These are phyloP conservation scores for Chascanopsetta lugubris DNA, from an alignment of 2,113 vertebrate species.

Conservation along the genomic window DNA sequence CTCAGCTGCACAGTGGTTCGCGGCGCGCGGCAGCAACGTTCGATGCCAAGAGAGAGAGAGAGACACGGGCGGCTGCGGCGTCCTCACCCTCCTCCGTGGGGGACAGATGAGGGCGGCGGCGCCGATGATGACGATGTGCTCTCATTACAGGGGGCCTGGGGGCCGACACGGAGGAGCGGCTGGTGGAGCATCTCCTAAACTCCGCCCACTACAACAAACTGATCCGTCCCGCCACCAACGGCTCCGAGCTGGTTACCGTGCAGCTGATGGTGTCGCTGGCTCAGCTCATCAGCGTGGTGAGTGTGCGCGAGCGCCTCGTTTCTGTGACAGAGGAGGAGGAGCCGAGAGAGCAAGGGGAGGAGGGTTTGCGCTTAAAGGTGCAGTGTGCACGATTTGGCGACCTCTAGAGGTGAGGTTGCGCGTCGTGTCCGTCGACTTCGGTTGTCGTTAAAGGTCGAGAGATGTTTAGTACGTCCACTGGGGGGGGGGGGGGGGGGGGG, in stretches of 20 bases:
- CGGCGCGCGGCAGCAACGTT: no score
- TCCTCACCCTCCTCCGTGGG: slow-evolving; percentile 3
- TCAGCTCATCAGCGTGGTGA: slow-evolving; percentile 97
- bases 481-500: no score
- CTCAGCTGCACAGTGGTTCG: no score
- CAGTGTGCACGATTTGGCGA: no score
- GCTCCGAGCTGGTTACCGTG: slow-evolving; percentile 92
- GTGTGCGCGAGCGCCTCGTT: slow-evolving; percentile 44
- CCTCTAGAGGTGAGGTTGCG: no score
- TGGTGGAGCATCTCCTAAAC: slow-evolving; percentile 93
- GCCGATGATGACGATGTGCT: slow-evolving; percentile 42
- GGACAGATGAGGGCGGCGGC: slow-evolving; percentile 29
- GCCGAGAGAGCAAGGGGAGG: no score
- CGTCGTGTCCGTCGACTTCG: no score
- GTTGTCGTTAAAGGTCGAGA: no score
- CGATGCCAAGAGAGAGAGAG: slow-evolving; percentile 36
- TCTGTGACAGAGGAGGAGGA: no score
- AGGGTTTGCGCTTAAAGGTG: no score
- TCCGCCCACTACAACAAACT: slow-evolving; percentile 95
- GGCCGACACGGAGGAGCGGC: slow-evolving; percentile 92
- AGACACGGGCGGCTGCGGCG: slow-evolving; percentile 23
- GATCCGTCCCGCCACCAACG: slow-evolving; percentile 93
- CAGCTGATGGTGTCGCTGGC: slow-evolving; percentile 96
- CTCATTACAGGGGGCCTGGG: slow-evolving; percentile 80
- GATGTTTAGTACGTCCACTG: no score